Percentiles rank a stretch among this genome's conserved stretches.
Evolutionary conservation across 2,888 invertebrate species (phyloP).

Genomic region (Steinernema carpocapsae): DNA sequence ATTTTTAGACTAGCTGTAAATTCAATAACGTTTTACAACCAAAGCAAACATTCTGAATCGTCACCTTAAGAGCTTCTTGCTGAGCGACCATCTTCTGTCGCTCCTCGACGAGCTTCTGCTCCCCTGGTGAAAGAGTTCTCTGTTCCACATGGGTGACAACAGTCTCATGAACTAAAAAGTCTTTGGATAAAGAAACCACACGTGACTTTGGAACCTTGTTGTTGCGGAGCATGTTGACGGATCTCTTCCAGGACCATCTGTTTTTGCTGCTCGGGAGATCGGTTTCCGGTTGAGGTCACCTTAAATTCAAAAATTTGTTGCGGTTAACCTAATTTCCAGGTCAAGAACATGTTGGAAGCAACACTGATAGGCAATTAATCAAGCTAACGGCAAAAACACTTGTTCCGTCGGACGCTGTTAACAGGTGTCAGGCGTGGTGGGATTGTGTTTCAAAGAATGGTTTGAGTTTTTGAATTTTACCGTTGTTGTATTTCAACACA

Average conservation of each 20-base stretch:
- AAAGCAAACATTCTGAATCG: too few species aligned
- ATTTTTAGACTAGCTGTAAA: too few species aligned
- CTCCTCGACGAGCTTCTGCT: conserved; percentile 39
- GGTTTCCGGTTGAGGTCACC: conserved; percentile 5
- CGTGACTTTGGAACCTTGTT: background rate
- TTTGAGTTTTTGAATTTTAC: too few species aligned
- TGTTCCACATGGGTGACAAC: conserved; percentile 21
- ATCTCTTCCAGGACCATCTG: conserved; percentile 30
- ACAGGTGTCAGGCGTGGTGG: too few species aligned
- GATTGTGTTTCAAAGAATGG: too few species aligned
- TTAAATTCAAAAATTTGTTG: background rate
- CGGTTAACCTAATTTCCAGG: background rate
- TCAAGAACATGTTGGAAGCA: background rate
- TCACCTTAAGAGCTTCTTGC: conserved; percentile 18
- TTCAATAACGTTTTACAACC: too few species aligned
- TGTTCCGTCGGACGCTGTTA: too few species aligned
- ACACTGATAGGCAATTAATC: too few species aligned
- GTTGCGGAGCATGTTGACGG: background rate
- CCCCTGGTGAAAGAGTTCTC: conserved; percentile 34
- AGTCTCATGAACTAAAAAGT: background rate
- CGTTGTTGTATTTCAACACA: too few species aligned
- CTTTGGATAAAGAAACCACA: background rate
- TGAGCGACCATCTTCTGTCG: conserved; percentile 27
- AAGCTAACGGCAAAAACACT: too few species aligned
- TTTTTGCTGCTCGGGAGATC: conserved; percentile 20